Conservation (phyloP, 2,113 vertebrate species). For the Pontoporia blainvillei region DNA sequence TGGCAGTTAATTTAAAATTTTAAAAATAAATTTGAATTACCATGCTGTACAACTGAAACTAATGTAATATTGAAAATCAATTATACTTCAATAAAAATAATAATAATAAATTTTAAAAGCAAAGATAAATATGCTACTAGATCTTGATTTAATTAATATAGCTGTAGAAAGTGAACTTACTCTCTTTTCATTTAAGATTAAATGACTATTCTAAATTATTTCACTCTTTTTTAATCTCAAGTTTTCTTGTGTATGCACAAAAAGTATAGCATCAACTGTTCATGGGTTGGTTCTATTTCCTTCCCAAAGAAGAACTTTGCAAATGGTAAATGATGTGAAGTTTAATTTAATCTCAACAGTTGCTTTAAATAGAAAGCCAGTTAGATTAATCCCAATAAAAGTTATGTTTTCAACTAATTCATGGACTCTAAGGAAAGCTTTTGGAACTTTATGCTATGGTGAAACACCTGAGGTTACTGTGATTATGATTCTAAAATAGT, state of each 20-base stretch:
- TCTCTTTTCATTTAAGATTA: neutral
- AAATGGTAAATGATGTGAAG: neutral
- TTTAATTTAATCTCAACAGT: neutral
- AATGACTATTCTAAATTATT: neutral
- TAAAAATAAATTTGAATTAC: neutral
- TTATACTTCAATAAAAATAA: neutral
- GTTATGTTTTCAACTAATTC: neutral
- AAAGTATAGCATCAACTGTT: neutral
- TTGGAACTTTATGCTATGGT: neutral
- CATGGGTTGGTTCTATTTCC: neutral
- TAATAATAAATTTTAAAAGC: neutral
- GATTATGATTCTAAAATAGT: neutral
- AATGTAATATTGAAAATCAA: neutral
- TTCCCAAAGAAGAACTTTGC: neutral
- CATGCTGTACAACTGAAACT: neutral
- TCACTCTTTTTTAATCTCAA: neutral
- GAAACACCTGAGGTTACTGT: neutral
- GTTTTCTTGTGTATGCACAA: neutral
- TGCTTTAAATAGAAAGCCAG: neutral
- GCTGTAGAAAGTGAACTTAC: neutral
- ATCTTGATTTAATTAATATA: neutral
- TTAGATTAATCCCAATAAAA: neutral
- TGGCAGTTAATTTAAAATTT: neutral
- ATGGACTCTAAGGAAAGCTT: neutral
- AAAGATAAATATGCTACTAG: neutral